Conservation (phyloP, 2,888 invertebrate genomes). For the Flexamia atlantica region DNA sequence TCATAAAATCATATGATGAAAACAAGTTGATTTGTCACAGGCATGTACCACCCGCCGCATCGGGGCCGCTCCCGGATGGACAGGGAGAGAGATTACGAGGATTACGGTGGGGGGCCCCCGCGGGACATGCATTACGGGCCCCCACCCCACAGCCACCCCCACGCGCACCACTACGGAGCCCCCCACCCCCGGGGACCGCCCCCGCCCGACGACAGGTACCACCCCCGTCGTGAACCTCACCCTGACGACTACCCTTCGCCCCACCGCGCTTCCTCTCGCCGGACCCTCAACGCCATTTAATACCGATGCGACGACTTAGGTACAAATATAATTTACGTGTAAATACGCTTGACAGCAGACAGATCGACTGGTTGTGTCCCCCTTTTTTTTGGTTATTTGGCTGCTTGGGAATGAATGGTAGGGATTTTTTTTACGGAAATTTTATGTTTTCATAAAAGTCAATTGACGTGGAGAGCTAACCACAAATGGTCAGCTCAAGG, state of each 20-base stretch:
- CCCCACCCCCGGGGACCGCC: constrained; percentile 75
- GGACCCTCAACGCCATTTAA: constrained; percentile 87
- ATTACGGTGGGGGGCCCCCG: constrained; percentile 64
- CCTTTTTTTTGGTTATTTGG: background rate
- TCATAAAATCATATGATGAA: too few species aligned
- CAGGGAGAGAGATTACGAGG: constrained; percentile 72
- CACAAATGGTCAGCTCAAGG: too few species aligned
- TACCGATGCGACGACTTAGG: constrained; percentile 73
- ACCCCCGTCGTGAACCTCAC: constrained; percentile 69
- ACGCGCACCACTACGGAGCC: constrained; percentile 73
- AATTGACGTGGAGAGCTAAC: too few species aligned
- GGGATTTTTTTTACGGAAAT: background rate
- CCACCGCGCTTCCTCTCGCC: constrained; percentile 80
- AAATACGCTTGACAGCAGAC: constrained; percentile 24
- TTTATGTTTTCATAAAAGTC: too few species aligned
- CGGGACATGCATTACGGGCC: constrained; percentile 68
- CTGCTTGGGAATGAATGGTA: background rate
- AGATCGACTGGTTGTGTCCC: background rate
- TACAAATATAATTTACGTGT: constrained; percentile 55
- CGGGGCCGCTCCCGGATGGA: constrained; percentile 74
- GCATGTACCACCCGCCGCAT: constrained; percentile 70
- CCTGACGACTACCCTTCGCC: constrained; percentile 74
- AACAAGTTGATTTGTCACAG: constrained; percentile 58
- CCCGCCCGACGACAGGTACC: constrained; percentile 57
- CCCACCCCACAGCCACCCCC: constrained; percentile 63